These are phyloP conservation scores for Thereva unica DNA, from an alignment of 2,888 invertebrate species.

Conservation along the genomic window DNA sequence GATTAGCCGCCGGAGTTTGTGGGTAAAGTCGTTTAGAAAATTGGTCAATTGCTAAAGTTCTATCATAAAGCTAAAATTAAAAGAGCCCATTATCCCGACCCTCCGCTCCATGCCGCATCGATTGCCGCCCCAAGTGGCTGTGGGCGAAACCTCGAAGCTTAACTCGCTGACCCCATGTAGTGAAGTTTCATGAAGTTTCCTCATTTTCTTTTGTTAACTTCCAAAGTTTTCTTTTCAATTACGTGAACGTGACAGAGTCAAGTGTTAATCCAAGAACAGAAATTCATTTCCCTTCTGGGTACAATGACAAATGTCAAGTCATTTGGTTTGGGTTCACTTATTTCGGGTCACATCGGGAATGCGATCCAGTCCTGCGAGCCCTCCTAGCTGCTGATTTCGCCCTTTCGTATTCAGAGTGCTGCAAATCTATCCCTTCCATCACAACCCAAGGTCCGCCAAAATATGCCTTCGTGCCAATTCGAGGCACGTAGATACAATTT, in stretches of 20 bases:
- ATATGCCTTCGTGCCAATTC: conserved; percentile 24
- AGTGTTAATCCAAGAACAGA: conserved; percentile 27
- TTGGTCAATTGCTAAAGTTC: too few relatives aligned
- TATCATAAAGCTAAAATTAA: too few relatives aligned
- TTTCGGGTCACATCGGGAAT: conserved; percentile 22
- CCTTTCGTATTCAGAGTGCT: not conserved
- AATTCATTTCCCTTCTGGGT: conserved; percentile 31
- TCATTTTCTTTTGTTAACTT: conserved; percentile 35
- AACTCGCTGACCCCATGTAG: too few relatives aligned
- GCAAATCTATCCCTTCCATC: not conserved
- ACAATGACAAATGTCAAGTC: conserved; percentile 30
- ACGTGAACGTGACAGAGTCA: conserved; percentile 32
- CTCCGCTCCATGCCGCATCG: too few relatives aligned
- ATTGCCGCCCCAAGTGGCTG: too few relatives aligned
- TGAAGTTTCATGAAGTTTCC: conserved; percentile 24
- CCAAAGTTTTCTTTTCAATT: conserved; percentile 35
- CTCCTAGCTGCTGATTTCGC: too few relatives aligned
- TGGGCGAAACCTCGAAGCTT: too few relatives aligned
- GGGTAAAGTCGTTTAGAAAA: too few relatives aligned
- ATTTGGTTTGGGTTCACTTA: conserved; percentile 17
- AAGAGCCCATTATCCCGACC: too few relatives aligned
- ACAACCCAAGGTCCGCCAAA: conserved; percentile 3
- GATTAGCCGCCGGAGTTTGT: too few relatives aligned
- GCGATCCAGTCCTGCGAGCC: conserved; percentile 6
- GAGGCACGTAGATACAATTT: conserved; percentile 23